Evolutionary conservation across 2,113 vertebrate species (phyloP), one percentile per base, ranked within the genome.

Genomic region (Nyctereutes procyonoides): DNA sequence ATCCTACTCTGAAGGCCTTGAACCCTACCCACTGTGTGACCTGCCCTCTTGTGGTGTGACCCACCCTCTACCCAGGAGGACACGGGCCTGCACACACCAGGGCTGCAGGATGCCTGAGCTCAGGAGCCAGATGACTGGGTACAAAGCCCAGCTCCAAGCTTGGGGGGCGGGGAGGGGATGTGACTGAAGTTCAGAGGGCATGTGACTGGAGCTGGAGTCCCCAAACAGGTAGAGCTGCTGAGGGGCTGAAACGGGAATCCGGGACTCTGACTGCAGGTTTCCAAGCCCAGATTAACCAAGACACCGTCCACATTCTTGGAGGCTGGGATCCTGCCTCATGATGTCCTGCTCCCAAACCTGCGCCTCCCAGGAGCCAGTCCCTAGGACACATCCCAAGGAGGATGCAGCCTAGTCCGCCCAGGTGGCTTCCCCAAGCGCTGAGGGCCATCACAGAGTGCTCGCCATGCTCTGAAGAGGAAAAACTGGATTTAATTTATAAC

Each of bases 11-110:
- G 7, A 22, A 88, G 35, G 69, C 35, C 48, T 32, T 0, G 13
- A 38, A 30, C 28, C 12, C 30, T 4, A 11, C 0, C 43, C 35
- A n/a, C 65, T 0, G 0, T 43, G 35, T 0, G 19, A 38, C 43
- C 93, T 0, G 0, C 56, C 51, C 53, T 58, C n/a, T 19, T 14
- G 35, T 26, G 53, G 32, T 3, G 74, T 0, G 65, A 32, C 51
- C 8, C 35, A 12, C 32, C 55, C 15, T 6, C 15, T 32, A 28
- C 19, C 51, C 15, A 12, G 17, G 1, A 35, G 79, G 56, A 35
- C 0, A 1, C 60, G 11, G 20, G 26, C 12, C 0, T 7, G 43
- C 83, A 56, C 5, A 38, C 63, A 32, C 2, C 24, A 53, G 74
- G 71, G 53, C 3, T 43, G 7, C 3, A 62, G 62, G 8, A 4